Percentiles rank a stretch among this genome's conserved stretches.
Conservation (phyloP, 2,888 invertebrate species). For the Plagiodera versicolora region DNA sequence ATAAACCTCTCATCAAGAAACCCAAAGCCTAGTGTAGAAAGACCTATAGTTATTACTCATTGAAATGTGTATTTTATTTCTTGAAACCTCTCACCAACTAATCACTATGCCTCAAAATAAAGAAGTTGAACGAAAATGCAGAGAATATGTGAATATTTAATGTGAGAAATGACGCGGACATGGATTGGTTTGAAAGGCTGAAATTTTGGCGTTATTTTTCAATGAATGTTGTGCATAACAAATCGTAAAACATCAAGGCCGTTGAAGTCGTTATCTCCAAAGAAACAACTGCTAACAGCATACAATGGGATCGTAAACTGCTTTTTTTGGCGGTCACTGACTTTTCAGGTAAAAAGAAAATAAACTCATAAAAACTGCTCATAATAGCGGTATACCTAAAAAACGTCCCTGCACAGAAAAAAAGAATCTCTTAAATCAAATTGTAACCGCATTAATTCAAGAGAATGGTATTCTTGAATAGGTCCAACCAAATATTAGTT, state of each 20-base stretch:
- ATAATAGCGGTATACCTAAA: conserved; percentile 11
- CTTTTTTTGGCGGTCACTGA: conserved; percentile 41
- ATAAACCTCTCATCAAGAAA: conserved; percentile 34
- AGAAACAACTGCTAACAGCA: conserved; percentile 34
- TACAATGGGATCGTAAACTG: conserved; percentile 42
- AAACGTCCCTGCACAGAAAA: not conserved
- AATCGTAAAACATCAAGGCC: conserved; percentile 48
- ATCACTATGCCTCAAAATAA: too few species aligned
- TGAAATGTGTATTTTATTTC: too few species aligned
- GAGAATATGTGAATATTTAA: too few species aligned
- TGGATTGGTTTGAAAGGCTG: too few species aligned
- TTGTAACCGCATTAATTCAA: too few species aligned
- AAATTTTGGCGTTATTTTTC: conserved; percentile 37
- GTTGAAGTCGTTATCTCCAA: conserved; percentile 36
- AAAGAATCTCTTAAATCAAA: too few species aligned
- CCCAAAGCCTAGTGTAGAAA: not conserved
- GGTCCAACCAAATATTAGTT: too few species aligned
- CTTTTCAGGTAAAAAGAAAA: conserved; percentile 41
- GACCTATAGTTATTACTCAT: not conserved
- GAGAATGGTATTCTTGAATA: too few species aligned
- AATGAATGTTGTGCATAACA: conserved; percentile 39
- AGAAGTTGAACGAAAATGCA: too few species aligned
- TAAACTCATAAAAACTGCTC: conserved; percentile 18
- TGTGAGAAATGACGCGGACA: too few species aligned
- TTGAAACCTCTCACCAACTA: too few species aligned